Conservation (phyloP, 2,888 invertebrate genomes). For the Noctua janthe region DNA sequence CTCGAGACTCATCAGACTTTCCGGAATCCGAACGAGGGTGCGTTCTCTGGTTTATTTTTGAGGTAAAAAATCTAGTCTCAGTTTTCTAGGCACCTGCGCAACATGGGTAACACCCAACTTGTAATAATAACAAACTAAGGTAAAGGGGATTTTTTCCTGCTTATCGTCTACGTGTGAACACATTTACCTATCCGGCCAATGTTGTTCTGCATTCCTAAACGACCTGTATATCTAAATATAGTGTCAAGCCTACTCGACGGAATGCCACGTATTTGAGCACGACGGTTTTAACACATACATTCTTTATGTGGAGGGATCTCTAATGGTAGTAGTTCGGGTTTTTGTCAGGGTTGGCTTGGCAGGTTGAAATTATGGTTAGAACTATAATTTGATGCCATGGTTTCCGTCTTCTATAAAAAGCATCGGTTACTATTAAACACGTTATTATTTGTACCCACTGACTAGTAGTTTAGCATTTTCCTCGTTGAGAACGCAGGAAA, state of each 20-base stretch:
- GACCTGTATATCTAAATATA: neutral
- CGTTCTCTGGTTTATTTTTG: neutral
- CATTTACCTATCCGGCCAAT: neutral
- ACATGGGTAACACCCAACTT: neutral
- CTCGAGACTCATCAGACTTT: neutral
- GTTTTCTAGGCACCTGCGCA: too few relatives aligned
- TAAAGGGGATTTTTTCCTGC: conserved; percentile 12
- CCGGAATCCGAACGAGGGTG: neutral
- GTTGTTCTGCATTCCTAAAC: conserved; percentile 15
- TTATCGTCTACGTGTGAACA: neutral
- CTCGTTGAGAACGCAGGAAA: neutral
- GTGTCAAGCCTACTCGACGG: neutral
- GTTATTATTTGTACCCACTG: neutral
- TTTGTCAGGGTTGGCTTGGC: neutral
- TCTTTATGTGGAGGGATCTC: neutral
- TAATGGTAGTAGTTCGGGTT: neutral
- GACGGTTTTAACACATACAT: neutral
- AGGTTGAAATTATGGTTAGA: neutral
- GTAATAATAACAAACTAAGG: conserved; percentile 1
- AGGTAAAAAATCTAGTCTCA: neutral
- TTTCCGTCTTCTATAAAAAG: neutral
- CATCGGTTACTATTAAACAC: neutral
- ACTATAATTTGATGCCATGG: conserved; percentile 3
- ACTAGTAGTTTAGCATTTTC: neutral
- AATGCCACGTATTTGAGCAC: conserved; percentile 2